These are phyloP conservation scores for Dicerorhinus sumatrensis DNA, from an alignment of 2,113 vertebrate genomes.

Conservation along the genomic window DNA sequence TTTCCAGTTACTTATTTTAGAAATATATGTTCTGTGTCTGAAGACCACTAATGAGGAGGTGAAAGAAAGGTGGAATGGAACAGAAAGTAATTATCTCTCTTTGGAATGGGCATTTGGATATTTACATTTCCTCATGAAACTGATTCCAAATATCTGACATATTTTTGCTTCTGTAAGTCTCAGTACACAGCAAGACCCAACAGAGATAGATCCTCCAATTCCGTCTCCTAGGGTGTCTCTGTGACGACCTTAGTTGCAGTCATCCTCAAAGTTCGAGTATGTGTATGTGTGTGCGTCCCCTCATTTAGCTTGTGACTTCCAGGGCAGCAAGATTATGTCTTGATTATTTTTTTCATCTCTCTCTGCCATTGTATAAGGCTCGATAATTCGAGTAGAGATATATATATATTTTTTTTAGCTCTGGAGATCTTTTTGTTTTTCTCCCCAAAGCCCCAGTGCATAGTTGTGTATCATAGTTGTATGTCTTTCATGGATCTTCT, in stretches of 20 bases:
- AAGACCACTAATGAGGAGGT: background rate
- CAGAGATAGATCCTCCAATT: background rate
- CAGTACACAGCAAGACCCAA: background rate
- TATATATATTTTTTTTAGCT: no score
- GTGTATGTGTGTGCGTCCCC: background rate
- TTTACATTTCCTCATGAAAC: background rate
- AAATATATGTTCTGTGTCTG: background rate
- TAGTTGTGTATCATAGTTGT: no score
- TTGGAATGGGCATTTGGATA: background rate
- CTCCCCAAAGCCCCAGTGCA: no score
- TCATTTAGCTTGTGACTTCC: background rate
- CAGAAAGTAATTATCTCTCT: background rate
- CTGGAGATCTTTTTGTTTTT: no score
- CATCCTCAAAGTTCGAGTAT: background rate
- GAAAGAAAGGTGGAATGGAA: background rate
- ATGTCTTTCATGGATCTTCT: no score
- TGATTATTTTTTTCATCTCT: background rate
- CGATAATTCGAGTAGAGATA: background rate
- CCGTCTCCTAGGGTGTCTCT: background rate
- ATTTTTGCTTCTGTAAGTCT: background rate
- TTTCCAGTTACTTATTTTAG: slow-evolving; percentile 23
- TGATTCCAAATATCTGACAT: background rate
- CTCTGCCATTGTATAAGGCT: background rate
- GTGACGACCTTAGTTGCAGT: background rate
- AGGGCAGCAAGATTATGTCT: background rate